These are phyloP conservation scores for Pyrrhosoma nymphula DNA, from an alignment of 2,888 invertebrate species.

Conservation along the genomic window DNA sequence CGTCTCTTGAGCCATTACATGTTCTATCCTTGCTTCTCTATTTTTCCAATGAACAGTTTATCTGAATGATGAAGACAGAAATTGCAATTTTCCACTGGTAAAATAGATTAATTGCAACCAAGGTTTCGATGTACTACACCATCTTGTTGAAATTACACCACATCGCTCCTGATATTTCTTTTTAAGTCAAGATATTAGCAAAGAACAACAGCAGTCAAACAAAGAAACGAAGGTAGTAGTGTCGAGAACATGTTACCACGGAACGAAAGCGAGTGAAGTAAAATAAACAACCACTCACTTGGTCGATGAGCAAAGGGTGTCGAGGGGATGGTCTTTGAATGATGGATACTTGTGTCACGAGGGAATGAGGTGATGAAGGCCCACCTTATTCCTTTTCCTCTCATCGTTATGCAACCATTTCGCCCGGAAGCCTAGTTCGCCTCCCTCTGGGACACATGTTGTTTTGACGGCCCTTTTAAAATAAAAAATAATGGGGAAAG, in stretches of 20 bases:
- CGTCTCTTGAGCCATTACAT: no score
- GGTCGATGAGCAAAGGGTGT: neutral
- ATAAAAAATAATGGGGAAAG: neutral
- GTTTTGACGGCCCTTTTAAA: conserved; percentile 29
- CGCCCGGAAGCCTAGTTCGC: conserved; percentile 31
- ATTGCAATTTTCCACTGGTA: no score
- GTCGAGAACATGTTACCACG: neutral
- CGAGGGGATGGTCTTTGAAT: neutral
- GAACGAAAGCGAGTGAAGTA: neutral
- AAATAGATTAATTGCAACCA: no score
- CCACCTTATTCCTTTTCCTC: neutral
- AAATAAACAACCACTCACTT: neutral
- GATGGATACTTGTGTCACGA: neutral
- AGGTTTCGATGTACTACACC: no score
- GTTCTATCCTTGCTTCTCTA: no score
- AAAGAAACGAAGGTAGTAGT: no score
- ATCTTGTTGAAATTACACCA: no score
- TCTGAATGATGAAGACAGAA: no score
- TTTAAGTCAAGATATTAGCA: no score
- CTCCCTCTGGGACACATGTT: conserved; percentile 49
- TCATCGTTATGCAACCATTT: neutral
- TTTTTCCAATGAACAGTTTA: no score
- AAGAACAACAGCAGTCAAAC: no score
- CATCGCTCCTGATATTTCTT: no score
- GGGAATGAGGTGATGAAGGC: neutral